These are phyloP conservation scores for Tetrao urogallus DNA, from an alignment of 2,113 vertebrate species.

Conservation along the genomic window DNA sequence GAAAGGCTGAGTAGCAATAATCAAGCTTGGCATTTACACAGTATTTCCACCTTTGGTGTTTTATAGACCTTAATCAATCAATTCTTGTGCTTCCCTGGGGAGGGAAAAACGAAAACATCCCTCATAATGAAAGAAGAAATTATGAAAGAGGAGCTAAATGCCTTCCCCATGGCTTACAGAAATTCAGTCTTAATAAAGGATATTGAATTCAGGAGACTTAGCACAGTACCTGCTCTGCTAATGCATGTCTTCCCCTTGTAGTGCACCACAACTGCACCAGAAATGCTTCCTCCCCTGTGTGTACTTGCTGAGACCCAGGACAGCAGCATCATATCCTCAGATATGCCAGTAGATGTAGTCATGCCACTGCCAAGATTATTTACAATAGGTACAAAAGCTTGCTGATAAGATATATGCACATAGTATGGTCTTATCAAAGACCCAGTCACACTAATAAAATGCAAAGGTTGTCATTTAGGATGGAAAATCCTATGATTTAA, in stretches of 20 bases:
- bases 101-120: not conserved
- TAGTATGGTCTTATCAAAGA: conserved; percentile 71
- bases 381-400: conserved; percentile 48
- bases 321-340: not conserved
- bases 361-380: conserved; percentile 54
- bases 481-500: conserved; percentile 73
- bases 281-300: not conserved
- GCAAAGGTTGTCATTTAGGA: conserved; percentile 70
- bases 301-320: not conserved
- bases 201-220: not conserved
- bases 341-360: not conserved
- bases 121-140: not conserved
- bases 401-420: conserved; percentile 55
- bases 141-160: not conserved
- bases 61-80: not conserved
- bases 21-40: not conserved
- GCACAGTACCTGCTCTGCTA: rapidly evolving
- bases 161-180: not conserved
- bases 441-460: conserved; percentile 70
- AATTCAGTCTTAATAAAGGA: not conserved
- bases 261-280: not conserved
- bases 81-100: not conserved
- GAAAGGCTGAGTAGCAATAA: not conserved
- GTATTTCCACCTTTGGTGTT: not conserved
- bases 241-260: not conserved